Conservation (phyloP, 1,140 invertebrate genomes). For the Brachystomella parvula region DNA sequence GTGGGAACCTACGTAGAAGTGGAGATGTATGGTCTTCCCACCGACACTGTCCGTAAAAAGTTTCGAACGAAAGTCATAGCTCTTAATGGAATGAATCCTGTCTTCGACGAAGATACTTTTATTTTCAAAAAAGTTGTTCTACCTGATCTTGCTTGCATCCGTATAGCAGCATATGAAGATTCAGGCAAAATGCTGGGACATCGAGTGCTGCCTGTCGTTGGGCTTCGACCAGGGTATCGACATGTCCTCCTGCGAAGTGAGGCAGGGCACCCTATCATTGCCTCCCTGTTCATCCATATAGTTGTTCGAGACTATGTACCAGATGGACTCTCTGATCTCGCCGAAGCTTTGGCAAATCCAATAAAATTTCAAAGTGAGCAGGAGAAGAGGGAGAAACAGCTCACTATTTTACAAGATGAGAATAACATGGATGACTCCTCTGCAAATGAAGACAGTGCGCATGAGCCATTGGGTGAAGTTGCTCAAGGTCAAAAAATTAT, state of each 20-base stretch:
- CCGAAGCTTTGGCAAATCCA: slow-evolving; percentile 88
- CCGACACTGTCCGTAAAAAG: slow-evolving; percentile 94
- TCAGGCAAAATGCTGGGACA: slow-evolving; percentile 89
- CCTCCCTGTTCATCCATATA: slow-evolving; percentile 85
- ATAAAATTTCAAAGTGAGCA: slow-evolving; percentile 92
- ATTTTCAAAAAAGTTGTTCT: slow-evolving; percentile 98
- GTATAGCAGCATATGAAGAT: slow-evolving; percentile 96
- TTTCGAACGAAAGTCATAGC: slow-evolving; percentile 88
- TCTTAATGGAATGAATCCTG: slow-evolving; percentile 92
- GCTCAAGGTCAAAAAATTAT: slow-evolving; percentile 12
- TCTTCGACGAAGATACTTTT: slow-evolving; percentile 94
- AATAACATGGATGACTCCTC: slow-evolving; percentile 40
- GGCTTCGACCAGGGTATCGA: slow-evolving; percentile 86
- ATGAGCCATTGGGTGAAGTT: background rate
- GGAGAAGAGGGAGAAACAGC: slow-evolving; percentile 83
- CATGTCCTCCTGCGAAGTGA: slow-evolving; percentile 83
- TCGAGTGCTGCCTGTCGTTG: slow-evolving; percentile 88
- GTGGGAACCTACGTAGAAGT: slow-evolving; percentile 97
- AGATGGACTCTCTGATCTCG: slow-evolving; percentile 84
- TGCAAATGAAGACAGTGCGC: slow-evolving; percentile 33
- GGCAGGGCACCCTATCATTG: slow-evolving; percentile 81
- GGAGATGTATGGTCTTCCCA: slow-evolving; percentile 97
- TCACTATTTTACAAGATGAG: slow-evolving; percentile 81
- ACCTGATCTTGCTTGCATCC: slow-evolving; percentile 88
- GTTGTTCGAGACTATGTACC: slow-evolving; percentile 96